phyloP scores from a whole-genome alignment of 2,888 invertebrate species.

The Harmothoe impar region DNA sequence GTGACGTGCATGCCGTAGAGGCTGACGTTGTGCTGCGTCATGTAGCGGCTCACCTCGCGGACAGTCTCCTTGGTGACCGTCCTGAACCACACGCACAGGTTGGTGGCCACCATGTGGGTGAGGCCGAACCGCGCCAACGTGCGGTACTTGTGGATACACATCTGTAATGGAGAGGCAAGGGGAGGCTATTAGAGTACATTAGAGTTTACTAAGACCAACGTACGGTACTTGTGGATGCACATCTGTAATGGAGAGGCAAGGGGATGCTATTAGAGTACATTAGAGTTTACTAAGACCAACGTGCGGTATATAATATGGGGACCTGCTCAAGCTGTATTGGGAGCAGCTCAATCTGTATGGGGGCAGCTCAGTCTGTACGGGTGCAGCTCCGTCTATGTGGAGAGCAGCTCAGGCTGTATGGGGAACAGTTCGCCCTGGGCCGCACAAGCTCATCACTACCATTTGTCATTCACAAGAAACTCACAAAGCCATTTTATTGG shows the following conservation, averaged over 20 bases:
- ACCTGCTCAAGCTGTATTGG: too few species aligned
- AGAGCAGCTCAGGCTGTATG: background rate
- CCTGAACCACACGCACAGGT: slow-evolving; percentile 98
- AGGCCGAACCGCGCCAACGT: slow-evolving; percentile 97
- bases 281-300: slow-evolving; percentile 85
- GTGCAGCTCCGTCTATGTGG: background rate
- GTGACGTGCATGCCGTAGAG: slow-evolving; percentile 53
- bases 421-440: background rate
- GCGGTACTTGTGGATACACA: slow-evolving; percentile 98
- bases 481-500: slow-evolving; percentile 14
- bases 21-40: slow-evolving; percentile 12
- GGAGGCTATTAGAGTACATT: background rate
- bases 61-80: slow-evolving; percentile 97
- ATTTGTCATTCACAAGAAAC: slow-evolving; percentile 27
- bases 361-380: too few species aligned
- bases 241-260: slow-evolving; percentile 87
- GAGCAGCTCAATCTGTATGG: too few species aligned
- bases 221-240: slow-evolving; percentile 97
- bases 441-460: background rate
- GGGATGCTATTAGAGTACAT: background rate
- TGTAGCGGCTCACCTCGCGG: slow-evolving; percentile 87
- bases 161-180: slow-evolving; percentile 86
- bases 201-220: slow-evolving; percentile 86
- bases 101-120: slow-evolving; percentile 99
- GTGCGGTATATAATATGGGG: too few species aligned